Evolutionary conservation across 2,888 invertebrate genomes (phyloP).

Genomic region (Gnatocerus cornutus): DNA sequence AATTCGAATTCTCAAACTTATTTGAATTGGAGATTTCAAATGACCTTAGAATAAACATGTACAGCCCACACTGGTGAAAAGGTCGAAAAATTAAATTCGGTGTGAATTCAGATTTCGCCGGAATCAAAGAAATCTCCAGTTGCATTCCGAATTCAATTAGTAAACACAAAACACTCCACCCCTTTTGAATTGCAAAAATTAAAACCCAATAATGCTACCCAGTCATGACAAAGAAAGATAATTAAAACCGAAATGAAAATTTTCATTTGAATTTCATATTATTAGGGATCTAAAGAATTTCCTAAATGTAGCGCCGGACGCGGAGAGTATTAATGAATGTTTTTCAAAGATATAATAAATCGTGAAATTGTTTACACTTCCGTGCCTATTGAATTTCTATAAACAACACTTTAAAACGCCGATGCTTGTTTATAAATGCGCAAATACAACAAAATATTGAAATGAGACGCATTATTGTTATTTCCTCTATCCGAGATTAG

Average conservation of each 20-base stretch:
- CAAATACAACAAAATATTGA: too few species aligned
- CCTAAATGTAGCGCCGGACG: too few species aligned
- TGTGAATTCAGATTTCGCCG: neutral
- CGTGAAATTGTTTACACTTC: conserved; percentile 6
- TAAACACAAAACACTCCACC: conserved; percentile 7
- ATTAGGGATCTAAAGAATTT: conserved; percentile 5
- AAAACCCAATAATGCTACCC: conserved; percentile 6
- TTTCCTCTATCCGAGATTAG: too few species aligned
- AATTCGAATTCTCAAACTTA: too few species aligned
- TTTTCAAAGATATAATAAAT: too few species aligned
- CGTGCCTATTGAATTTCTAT: conserved; percentile 1
- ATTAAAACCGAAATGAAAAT: conserved; percentile 30
- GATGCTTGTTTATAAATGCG: too few species aligned
- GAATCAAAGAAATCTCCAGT: conserved; percentile 11
- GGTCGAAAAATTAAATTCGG: conserved; percentile 1
- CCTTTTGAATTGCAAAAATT: conserved; percentile 14
- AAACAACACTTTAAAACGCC: conserved; percentile 2
- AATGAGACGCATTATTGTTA: too few species aligned
- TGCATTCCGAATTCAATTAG: conserved; percentile 11
- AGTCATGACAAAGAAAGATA: conserved; percentile 15
- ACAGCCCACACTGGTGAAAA: conserved; percentile 13
- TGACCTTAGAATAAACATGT: too few species aligned
- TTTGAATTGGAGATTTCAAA: too few species aligned
- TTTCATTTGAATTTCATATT: conserved; percentile 27
- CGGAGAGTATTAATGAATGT: too few species aligned